These are phyloP conservation scores for Melinaea marsaeus DNA, from an alignment of 2,888 invertebrate genomes.

Conservation along the genomic window DNA sequence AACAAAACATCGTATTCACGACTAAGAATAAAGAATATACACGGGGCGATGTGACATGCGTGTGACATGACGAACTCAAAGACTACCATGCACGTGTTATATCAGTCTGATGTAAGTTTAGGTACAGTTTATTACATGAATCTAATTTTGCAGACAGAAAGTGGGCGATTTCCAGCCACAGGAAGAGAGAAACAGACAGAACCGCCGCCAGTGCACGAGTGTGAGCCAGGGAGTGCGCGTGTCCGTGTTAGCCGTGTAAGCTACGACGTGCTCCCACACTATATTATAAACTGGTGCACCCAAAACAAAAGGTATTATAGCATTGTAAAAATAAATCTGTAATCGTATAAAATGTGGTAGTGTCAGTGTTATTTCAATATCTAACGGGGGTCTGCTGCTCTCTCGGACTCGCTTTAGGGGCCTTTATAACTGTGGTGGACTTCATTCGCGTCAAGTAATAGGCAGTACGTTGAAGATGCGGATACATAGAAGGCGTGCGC, in stretches of 20 bases:
- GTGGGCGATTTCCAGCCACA: constrained; percentile 75
- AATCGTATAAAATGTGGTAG: constrained; percentile 66
- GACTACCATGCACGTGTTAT: constrained; percentile 24
- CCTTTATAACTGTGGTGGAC: constrained; percentile 76
- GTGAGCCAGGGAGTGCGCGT: constrained; percentile 11
- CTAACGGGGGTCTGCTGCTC: constrained; percentile 79
- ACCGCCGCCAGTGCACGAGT: constrained; percentile 75
- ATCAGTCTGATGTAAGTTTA: constrained; percentile 14
- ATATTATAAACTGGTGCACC: constrained; percentile 62
- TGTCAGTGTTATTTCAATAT: constrained; percentile 70
- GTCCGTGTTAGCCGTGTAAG: constrained; percentile 71
- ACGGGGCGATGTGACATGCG: constrained; percentile 35
- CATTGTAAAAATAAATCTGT: constrained; percentile 49
- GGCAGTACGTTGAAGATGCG: constrained; percentile 64
- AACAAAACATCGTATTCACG: constrained; percentile 9
- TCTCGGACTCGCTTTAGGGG: constrained; percentile 78
- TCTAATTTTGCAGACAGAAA: constrained; percentile 55
- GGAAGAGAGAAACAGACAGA: constrained; percentile 79
- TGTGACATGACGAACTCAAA: constrained; percentile 35
- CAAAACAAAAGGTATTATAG: constrained; percentile 52
- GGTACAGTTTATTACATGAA: constrained; percentile 23
- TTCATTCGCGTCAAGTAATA: constrained; percentile 58
- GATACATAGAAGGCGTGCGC: constrained; percentile 65
- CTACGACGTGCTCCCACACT: constrained; percentile 66
- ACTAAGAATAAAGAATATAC: constrained; percentile 11